These are phyloP conservation scores for Sebastes trivittatus DNA, from an alignment of 2,797 vertebrate genomes.

Conservation along the genomic window DNA sequence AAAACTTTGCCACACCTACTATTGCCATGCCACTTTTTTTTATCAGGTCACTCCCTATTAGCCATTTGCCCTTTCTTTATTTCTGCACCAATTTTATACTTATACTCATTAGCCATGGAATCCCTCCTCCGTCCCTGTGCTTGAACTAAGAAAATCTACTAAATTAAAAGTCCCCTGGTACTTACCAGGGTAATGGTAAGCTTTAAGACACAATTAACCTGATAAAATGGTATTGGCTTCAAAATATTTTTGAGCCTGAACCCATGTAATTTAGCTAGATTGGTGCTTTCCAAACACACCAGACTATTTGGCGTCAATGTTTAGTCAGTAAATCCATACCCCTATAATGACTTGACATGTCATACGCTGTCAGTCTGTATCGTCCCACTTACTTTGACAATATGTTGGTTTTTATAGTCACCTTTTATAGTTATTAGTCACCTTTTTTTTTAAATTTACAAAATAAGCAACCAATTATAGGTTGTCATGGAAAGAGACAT, in stretches of 20 bases:
- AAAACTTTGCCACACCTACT: constrained; percentile 99
- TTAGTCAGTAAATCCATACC: constrained; percentile 6
- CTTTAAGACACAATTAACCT: constrained; percentile 39
- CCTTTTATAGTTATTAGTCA: neutral
- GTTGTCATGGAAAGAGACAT: constrained; percentile 53
- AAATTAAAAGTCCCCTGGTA: neutral
- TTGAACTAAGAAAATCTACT: neutral
- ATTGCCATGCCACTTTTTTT: constrained; percentile 80
- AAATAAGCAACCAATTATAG: constrained; percentile 17
- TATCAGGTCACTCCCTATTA: constrained; percentile 85
- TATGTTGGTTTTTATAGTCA: neutral
- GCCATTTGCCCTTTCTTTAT: constrained; percentile 20
- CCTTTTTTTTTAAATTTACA: neutral
- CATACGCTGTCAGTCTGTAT: neutral
- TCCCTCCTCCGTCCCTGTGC: neutral
- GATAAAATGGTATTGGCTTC: constrained; percentile 60
- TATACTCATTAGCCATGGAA: constrained; percentile 7
- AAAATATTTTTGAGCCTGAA: constrained; percentile 8
- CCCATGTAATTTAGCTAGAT: neutral
- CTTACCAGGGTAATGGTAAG: neutral
- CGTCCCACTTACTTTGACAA: neutral
- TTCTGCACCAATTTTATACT: neutral
- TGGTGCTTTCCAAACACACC: neutral
- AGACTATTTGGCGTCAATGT: neutral
- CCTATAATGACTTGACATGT: neutral